These are phyloP conservation scores for Heptranchias perlo DNA, from an alignment of 2,113 vertebrate species.

Conservation along the genomic window DNA sequence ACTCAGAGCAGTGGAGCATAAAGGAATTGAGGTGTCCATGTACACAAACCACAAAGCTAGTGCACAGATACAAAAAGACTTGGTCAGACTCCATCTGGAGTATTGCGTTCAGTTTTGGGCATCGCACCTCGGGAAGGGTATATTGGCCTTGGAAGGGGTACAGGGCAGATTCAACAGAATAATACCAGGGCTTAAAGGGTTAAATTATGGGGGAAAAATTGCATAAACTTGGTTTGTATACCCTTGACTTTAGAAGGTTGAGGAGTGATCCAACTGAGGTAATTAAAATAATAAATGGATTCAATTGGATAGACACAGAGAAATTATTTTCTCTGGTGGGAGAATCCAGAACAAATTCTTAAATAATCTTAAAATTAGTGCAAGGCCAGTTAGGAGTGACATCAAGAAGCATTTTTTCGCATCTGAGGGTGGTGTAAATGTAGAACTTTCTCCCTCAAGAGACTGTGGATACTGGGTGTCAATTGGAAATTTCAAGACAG, in stretches of 20 bases:
- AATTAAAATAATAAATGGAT: background rate
- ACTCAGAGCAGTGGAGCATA: background rate
- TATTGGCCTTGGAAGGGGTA: background rate
- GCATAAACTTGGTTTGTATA: background rate
- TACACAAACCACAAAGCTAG: background rate
- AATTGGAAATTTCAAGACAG: background rate
- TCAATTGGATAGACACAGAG: background rate
- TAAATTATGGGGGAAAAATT: background rate
- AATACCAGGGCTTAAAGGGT: background rate
- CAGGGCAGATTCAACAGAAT: background rate
- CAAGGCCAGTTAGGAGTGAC: background rate
- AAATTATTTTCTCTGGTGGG: no score
- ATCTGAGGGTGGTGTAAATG: background rate
- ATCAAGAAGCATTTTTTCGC: background rate
- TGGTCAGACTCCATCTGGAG: background rate
- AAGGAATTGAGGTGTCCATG: background rate
- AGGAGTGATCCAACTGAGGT: background rate
- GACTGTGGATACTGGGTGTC: background rate
- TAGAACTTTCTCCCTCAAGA: background rate
- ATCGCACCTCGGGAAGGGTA: background rate
- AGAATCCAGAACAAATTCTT: no score
- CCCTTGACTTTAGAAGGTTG: background rate
- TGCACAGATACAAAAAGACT: background rate
- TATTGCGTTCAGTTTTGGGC: background rate
- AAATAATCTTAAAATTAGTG: background rate